Evolutionary conservation across 2,797 vertebrate species (phyloP).

Genomic region (Eleutherodactylus coqui): DNA sequence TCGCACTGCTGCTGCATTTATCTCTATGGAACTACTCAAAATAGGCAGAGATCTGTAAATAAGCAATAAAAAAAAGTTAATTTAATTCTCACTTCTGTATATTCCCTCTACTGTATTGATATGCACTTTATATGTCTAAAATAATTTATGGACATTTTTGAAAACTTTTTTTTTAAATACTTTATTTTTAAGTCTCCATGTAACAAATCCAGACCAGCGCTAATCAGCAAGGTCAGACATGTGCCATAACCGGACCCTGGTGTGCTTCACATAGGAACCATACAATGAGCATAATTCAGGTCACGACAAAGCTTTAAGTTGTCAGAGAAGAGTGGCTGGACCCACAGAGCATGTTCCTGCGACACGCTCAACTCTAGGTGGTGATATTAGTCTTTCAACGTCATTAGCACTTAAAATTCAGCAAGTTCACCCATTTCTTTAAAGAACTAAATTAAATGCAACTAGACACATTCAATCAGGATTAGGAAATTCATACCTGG

Average conservation of each 20-base stretch:
- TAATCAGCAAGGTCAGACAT: neutral
- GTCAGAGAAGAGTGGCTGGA: slow-evolving; percentile 34
- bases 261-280: neutral
- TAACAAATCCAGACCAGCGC: neutral
- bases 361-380: slow-evolving; percentile 52
- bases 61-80: too few species aligned
- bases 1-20: too few species aligned
- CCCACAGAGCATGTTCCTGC: slow-evolving; percentile 27
- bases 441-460: slow-evolving; percentile 65
- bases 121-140: too few species aligned
- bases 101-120: too few species aligned
- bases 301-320: slow-evolving; percentile 32
- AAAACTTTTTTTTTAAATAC: too few species aligned
- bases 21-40: too few species aligned
- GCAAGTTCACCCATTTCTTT: slow-evolving; percentile 64
- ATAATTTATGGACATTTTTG: too few species aligned
- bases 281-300: slow-evolving; percentile 26
- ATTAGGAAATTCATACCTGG: slow-evolving; percentile 65
- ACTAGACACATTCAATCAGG: slow-evolving; percentile 65
- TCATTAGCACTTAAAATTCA: slow-evolving; percentile 65
- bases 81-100: too few species aligned
- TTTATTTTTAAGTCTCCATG: neutral
- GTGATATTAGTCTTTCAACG: slow-evolving; percentile 62
- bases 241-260: neutral
- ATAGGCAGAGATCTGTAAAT: too few species aligned